These are phyloP conservation scores for Cephonodes hylas DNA, from an alignment of 2,888 invertebrate genomes.

Conservation along the genomic window DNA sequence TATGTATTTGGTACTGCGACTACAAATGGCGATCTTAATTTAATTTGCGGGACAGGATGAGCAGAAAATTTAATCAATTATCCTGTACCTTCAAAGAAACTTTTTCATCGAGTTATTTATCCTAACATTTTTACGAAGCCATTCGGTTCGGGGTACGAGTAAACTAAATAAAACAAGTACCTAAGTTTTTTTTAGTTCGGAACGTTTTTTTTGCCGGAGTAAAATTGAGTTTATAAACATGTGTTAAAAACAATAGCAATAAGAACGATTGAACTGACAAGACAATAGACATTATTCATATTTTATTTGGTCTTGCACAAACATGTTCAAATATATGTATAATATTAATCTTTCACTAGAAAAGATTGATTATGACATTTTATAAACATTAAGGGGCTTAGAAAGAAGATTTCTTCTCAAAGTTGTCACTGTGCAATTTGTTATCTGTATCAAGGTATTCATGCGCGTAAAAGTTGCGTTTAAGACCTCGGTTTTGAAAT, in stretches of 20 bases:
- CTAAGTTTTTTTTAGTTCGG: background rate
- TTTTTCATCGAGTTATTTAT: slow-evolving; percentile 23
- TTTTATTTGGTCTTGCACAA: too few species aligned
- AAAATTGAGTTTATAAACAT: background rate
- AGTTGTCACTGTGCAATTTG: too few species aligned
- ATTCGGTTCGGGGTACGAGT: background rate
- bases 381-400: too few species aligned
- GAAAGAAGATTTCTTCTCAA: too few species aligned
- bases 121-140: background rate
- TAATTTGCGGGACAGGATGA: slow-evolving; percentile 27
- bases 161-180: background rate
- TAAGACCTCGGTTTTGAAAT: too few species aligned
- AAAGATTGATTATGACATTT: too few species aligned
- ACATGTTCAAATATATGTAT: too few species aligned
- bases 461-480: too few species aligned
- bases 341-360: too few species aligned
- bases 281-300: too few species aligned
- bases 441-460: too few species aligned
- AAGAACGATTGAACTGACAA: too few species aligned
- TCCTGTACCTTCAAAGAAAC: slow-evolving; percentile 22
- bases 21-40: slow-evolving; percentile 30
- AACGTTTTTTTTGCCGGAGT: background rate
- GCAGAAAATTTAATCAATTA: slow-evolving; percentile 34
- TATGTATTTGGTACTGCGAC: slow-evolving; percentile 14
- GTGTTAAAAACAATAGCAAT: background rate